Evolutionary conservation across 2,113 vertebrate genomes (phyloP), one percentile per base, ranked within the genome.

Genomic region (Ariopsis seemanni): DNA sequence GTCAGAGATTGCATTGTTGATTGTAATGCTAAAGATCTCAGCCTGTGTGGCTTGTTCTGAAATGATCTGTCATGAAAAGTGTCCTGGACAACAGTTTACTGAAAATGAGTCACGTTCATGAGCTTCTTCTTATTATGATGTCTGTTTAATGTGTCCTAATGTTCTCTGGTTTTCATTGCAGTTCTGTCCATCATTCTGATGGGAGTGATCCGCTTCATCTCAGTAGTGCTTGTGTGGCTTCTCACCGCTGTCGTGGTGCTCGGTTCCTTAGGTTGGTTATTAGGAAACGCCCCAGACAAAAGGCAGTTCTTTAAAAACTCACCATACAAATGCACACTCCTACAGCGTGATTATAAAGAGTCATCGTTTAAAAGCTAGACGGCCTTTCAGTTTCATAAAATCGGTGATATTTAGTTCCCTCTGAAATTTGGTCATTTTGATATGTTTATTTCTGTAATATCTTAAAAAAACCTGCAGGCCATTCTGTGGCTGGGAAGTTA

Each of bases 181-280:
- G 98, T 98, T 94, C 94, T 99, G 48, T 99, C 98, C 91, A 94
- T 98, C 95, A 96, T 98, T 93, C 94, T 99, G 95, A 99, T 99
- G 98, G 95, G 97, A 75, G 95, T 99, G 93, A 99, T 99, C 91
- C 97, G 98, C 88, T 99, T 97, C 94, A 99, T 99, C 93, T 97
- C 98, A 84, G 97, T 94, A 93, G 90, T 99, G 25, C 95, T 99
- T 93, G 96, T 99, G 84, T 98, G 97, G 97, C 98, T 99, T 92
- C 90, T 99, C 89, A 98, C 98, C 4, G 91, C 96, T 89, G 94
- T 99, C 87, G 97, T 98, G 20, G 93, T 98, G 90, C 86, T 99
- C 82, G 97, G 97, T 77, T 98, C 98, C 15, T 90, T 98, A 30
- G 98, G 98, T 99, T 96, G 95, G 10, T 77, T 27, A 7, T 12